A percentile compares a stretch with the other conserved stretches of the same genome.
phyloP scores from a whole-genome alignment of 1,140 invertebrate species.

The Nasonia vitripennis region DNA sequence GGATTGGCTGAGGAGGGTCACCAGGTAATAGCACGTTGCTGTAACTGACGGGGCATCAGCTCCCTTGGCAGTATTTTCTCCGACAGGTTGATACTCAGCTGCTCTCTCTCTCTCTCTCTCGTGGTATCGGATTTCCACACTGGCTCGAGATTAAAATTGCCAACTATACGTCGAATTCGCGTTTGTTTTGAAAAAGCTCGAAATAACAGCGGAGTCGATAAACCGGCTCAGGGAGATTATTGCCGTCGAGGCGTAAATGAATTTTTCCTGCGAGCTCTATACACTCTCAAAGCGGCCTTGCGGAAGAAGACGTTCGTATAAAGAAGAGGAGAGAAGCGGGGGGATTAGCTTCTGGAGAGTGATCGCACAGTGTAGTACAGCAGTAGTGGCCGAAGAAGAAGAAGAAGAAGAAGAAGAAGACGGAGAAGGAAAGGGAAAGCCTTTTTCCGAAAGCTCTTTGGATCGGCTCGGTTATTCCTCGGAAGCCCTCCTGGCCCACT shows the following conservation, averaged over 20 bases:
- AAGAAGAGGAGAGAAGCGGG: conserved; percentile 47
- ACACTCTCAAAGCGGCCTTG: neutral
- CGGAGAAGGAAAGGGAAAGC: conserved; percentile 16
- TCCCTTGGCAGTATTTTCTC: neutral
- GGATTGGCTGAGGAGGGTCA: conserved; percentile 63
- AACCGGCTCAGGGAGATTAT: conserved; percentile 63
- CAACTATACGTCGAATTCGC: no score
- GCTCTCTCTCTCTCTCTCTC: neutral
- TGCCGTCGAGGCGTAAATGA: conserved; percentile 31
- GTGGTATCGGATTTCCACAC: no score
- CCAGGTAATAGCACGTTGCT: conserved; percentile 54
- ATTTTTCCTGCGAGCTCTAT: neutral
- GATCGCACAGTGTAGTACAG: neutral
- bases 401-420: neutral
- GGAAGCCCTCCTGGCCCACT: conserved; percentile 56
- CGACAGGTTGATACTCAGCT: conserved; percentile 61
- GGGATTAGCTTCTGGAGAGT: conserved; percentile 43
- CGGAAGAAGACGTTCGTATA: neutral
- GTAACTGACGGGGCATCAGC: conserved; percentile 27
- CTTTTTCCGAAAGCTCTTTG: conserved; percentile 36
- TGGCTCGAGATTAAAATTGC: no score
- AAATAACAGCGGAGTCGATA: neutral
- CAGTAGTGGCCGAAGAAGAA: neutral
- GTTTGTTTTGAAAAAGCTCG: neutral
- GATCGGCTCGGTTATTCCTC: conserved; percentile 46